Evolutionary conservation across 2,113 vertebrate species (phyloP), one percentile per base, ranked within the genome.

Genomic region (Chrysemys picta): DNA sequence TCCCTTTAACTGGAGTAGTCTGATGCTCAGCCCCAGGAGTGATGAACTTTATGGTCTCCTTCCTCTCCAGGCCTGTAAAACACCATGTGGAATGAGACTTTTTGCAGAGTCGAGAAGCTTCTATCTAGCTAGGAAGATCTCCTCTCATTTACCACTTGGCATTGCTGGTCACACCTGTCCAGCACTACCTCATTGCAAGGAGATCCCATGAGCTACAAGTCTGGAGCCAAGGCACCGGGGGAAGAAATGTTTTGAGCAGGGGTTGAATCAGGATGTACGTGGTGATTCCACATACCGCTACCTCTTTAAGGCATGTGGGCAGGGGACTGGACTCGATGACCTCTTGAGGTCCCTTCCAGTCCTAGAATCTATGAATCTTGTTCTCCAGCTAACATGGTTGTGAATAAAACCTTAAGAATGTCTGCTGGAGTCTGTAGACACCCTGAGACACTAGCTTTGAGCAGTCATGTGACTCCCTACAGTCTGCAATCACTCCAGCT

Each of bases 271-370:
- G 59, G 69, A 22, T 38, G 52, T 49, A 90, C 52, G 14, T 2
- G 16, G 69, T 69, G 47, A 2, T 53, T 91, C 52, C 8, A 1
- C 0, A 0, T 50, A n/a, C 88, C 42, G 8, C 8, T 0, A 1
- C 10, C 24, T 62, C 79, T 78, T 78, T 72, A 86, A 75, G 35
- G 6, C 27, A 42, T 42, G 42, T 4, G 42, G 42, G 42, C 42
- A 42, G 4, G 42, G 42, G 42, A 4, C 42, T 42, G 42, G 42
- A 42, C 42, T 42, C 42, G 42, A 42, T 42, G 42, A 42, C 42
- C 42, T 42, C 42, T 42, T 42, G 42, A 42, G 42, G 42, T 42
- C 42, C 42, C 42, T 42, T 42, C 42, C 42, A 42, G 42, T 42
- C 42, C 42, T 42, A 42, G 42, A 42, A 42, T 42, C 42, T 42